Percentiles rank a stretch among this genome's conserved stretches.
Evolutionary conservation across 2,888 invertebrate species (phyloP).

Genomic region (Slavum lentiscoides): DNA sequence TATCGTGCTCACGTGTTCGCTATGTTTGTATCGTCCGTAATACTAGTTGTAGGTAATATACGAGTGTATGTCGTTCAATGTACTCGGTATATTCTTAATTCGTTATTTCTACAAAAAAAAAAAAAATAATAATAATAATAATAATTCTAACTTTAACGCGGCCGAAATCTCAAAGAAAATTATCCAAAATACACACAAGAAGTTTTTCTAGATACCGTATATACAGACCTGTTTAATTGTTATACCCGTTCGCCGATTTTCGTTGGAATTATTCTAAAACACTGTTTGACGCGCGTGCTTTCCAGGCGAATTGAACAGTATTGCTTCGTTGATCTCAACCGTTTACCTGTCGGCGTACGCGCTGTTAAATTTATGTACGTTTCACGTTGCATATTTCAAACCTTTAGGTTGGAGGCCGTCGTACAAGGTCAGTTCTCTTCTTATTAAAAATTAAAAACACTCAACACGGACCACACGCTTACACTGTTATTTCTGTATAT

Average conservation of each 20-base stretch:
- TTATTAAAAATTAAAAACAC: neutral
- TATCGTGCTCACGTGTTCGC: constrained; percentile 91
- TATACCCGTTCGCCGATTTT: no score
- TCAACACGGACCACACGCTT: no score
- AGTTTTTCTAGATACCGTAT: no score
- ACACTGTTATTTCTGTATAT: constrained; percentile 57
- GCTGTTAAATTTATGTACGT: constrained; percentile 94
- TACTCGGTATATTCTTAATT: no score
- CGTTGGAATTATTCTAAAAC: no score
- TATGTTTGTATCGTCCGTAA: constrained; percentile 81
- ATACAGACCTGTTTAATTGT: no score
- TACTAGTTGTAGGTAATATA: constrained; percentile 59
- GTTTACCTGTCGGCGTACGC: constrained; percentile 94
- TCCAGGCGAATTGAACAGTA: constrained; percentile 81
- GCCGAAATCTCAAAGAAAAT: no score
- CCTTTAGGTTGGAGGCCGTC: constrained; percentile 90
- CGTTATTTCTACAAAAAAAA: no score
- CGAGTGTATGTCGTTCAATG: no score
- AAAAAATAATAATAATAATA: no score
- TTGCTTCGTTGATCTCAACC: constrained; percentile 92
- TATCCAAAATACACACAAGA: no score
- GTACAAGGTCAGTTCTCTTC: constrained; percentile 65
- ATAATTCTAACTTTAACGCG: no score
- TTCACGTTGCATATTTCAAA: constrained; percentile 86
- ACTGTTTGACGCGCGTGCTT: constrained; percentile 53